These are phyloP conservation scores for Dipus sagitta DNA, from an alignment of 2,797 vertebrate species.

Conservation along the genomic window DNA sequence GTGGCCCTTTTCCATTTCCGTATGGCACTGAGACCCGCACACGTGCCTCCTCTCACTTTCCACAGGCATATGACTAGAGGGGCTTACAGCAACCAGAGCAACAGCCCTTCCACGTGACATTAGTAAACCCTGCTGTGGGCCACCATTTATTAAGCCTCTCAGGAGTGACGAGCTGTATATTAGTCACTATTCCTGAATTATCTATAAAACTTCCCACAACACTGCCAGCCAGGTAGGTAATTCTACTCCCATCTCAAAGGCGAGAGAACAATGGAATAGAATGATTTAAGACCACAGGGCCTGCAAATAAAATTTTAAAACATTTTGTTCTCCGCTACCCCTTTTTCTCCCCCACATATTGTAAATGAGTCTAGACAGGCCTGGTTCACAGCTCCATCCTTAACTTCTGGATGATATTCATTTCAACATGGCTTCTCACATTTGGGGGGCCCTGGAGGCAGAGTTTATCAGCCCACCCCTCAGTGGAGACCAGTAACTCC, in stretches of 20 bases:
- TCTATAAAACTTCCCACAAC: background rate
- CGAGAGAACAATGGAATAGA: background rate
- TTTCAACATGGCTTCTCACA: background rate
- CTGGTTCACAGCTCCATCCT: background rate
- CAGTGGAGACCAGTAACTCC: background rate
- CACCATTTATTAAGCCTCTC: background rate
- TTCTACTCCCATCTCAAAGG: constrained; percentile 25
- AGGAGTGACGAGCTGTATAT: background rate
- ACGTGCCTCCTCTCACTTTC: background rate
- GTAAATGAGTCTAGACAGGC: background rate
- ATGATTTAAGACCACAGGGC: background rate
- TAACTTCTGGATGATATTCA: background rate
- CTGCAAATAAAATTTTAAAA: background rate
- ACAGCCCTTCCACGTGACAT: background rate
- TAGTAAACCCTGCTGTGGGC: background rate
- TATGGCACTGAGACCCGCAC: background rate
- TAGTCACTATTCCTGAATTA: background rate
- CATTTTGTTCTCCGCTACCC: background rate
- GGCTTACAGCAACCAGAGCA: background rate
- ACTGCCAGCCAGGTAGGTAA: background rate
- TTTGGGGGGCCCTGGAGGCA: background rate
- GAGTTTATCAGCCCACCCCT: background rate
- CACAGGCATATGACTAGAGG: background rate
- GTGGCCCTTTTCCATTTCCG: constrained; percentile 26
- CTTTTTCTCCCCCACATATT: background rate